phyloP scores from a whole-genome alignment of 2,888 invertebrate genomes.

The Dasypogon diadema region DNA sequence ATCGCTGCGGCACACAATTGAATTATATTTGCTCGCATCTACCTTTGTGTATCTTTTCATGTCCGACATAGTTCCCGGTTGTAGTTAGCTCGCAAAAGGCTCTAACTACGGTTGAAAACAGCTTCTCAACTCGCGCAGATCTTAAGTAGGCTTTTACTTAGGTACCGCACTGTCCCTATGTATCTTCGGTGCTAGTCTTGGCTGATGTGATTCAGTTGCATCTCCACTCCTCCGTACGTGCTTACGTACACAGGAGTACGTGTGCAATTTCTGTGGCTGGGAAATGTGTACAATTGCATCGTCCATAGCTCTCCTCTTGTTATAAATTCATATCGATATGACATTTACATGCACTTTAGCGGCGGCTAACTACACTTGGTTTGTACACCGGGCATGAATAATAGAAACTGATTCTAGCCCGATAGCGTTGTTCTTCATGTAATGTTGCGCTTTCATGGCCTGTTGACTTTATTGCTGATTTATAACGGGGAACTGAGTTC shows the following conservation, averaged over 20 bases:
- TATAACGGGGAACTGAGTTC: slow-evolving; percentile 48
- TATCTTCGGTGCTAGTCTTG: slow-evolving; percentile 12
- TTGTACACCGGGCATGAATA: slow-evolving; percentile 56
- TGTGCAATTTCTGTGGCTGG: neutral
- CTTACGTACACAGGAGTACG: slow-evolving; percentile 24
- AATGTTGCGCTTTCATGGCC: slow-evolving; percentile 57
- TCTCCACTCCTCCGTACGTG: slow-evolving; percentile 41
- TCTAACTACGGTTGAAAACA: slow-evolving; percentile 31
- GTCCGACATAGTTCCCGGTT: slow-evolving; percentile 50
- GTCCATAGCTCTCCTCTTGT: slow-evolving; percentile 56
- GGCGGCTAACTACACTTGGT: slow-evolving; percentile 59
- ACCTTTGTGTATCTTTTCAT: slow-evolving; percentile 53
- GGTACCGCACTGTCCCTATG: neutral
- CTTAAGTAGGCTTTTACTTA: neutral
- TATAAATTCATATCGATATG: slow-evolving; percentile 61
- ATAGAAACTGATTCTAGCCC: slow-evolving; percentile 52
- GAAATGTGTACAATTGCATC: slow-evolving; percentile 45
- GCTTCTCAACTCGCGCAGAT: slow-evolving; percentile 21
- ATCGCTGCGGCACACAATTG: slow-evolving; percentile 49
- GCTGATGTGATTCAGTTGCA: slow-evolving; percentile 26
- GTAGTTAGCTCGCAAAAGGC: slow-evolving; percentile 44
- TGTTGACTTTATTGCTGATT: slow-evolving; percentile 57
- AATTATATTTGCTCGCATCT: slow-evolving; percentile 53
- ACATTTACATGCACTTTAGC: slow-evolving; percentile 61
- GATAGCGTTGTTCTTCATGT: slow-evolving; percentile 56